Evolutionary conservation across 1,140 invertebrate genomes (phyloP).

Genomic region (Triops cancriformis): DNA sequence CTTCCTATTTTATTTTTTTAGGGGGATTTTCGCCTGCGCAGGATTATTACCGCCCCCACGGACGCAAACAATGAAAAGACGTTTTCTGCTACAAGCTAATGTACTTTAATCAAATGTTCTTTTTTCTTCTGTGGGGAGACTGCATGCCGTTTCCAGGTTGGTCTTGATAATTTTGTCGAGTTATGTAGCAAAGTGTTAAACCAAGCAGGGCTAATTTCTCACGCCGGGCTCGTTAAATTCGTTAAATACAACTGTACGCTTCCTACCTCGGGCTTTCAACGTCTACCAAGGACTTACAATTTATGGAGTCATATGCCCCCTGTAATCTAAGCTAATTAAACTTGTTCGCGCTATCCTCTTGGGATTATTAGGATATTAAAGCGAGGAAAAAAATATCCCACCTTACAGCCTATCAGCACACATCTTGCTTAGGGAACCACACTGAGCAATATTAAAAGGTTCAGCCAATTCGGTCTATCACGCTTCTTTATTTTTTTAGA

Average conservation of each 20-base stretch:
- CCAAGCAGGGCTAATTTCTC: constrained; percentile 1
- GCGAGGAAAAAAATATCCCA: background rate
- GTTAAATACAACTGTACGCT: background rate
- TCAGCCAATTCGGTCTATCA: too few species aligned
- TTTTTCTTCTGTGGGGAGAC: background rate
- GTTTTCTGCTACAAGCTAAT: too few species aligned
- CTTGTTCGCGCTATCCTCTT: background rate
- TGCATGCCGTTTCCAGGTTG: background rate
- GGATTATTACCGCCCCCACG: too few species aligned
- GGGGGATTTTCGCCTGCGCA: background rate
- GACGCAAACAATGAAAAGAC: too few species aligned
- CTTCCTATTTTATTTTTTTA: background rate
- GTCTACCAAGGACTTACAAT: background rate
- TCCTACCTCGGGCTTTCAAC: background rate
- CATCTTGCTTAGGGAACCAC: background rate
- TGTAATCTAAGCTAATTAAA: constrained; percentile 2
- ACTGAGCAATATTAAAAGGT: too few species aligned
- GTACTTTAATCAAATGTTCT: background rate
- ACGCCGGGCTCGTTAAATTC: background rate
- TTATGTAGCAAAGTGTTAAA: background rate
- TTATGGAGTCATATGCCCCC: background rate
- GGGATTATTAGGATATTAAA: background rate
- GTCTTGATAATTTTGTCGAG: background rate
- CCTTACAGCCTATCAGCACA: background rate
- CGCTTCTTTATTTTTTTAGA: too few species aligned